Conservation (phyloP, 2,888 invertebrate species). For the Cosmia pyralina region DNA sequence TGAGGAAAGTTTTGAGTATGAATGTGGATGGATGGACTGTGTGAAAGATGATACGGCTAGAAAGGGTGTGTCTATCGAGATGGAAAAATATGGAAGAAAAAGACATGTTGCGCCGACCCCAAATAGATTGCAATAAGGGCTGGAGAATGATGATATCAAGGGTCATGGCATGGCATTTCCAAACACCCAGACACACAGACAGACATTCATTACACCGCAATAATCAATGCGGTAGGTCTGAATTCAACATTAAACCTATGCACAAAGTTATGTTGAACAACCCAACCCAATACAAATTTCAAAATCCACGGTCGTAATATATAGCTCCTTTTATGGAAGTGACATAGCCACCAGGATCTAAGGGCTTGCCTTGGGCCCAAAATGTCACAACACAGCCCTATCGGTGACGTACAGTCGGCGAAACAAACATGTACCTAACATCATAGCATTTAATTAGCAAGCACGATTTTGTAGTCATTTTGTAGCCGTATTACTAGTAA, state of each 20-base stretch:
- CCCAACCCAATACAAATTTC: conserved; percentile 52
- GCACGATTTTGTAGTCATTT: conserved; percentile 46
- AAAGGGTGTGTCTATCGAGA: too few species aligned
- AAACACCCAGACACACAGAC: too few species aligned
- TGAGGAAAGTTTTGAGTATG: too few species aligned
- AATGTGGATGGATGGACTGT: too few species aligned
- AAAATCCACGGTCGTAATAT: conserved; percentile 40
- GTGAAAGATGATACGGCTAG: too few species aligned
- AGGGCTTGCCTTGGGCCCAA: conserved; percentile 59
- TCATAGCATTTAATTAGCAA: conserved; percentile 44
- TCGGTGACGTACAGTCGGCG: conserved; percentile 38
- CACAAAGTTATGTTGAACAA: conserved; percentile 17
- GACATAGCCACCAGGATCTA: conserved; percentile 39
- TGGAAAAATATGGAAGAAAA: too few species aligned
- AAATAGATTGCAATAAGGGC: too few species aligned
- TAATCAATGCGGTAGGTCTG: conserved; percentile 42
- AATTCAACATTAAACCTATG: neutral
- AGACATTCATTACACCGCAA: too few species aligned
- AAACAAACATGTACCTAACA: conserved; percentile 24
- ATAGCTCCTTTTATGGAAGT: conserved; percentile 51
- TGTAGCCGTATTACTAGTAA: neutral
- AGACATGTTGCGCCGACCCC: too few species aligned
- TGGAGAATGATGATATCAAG: too few species aligned
- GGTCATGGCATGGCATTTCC: too few species aligned
- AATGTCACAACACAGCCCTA: conserved; percentile 58